phyloP scores from a whole-genome alignment of 2,888 invertebrate genomes.

The Cosmorhoe ocellata region DNA sequence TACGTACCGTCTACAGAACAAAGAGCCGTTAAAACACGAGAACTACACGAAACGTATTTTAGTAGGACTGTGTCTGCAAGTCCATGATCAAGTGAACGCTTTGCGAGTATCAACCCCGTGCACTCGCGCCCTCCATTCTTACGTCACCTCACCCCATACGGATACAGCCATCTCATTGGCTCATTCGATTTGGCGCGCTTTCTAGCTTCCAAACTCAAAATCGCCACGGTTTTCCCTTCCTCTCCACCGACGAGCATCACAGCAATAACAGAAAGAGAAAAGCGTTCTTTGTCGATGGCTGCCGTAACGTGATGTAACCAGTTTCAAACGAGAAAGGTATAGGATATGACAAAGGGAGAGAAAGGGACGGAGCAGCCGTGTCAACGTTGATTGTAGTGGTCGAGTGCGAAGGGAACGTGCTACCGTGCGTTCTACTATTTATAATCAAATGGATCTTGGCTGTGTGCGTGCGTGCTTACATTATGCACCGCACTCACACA shows the following conservation, averaged over 20 bases:
- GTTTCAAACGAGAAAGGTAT: slow-evolving; percentile 55
- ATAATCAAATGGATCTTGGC: slow-evolving; percentile 71
- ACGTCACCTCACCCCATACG: slow-evolving; percentile 81
- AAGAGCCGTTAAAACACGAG: slow-evolving; percentile 70
- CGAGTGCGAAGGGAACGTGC: slow-evolving; percentile 80
- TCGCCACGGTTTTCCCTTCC: slow-evolving; percentile 48
- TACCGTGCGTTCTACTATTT: slow-evolving; percentile 82
- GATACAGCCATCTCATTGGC: slow-evolving; percentile 57
- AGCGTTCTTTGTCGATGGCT: slow-evolving; percentile 48
- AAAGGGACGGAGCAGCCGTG: slow-evolving; percentile 56
- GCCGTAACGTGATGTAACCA: slow-evolving; percentile 73
- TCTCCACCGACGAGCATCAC: slow-evolving; percentile 47
- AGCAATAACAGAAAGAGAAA: slow-evolving; percentile 57
- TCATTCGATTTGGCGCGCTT: slow-evolving; percentile 78
- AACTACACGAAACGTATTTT: slow-evolving; percentile 55
- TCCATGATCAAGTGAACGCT: slow-evolving; percentile 74
- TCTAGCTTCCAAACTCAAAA: slow-evolving; percentile 57
- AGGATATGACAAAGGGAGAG: slow-evolving; percentile 40
- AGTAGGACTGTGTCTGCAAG: slow-evolving; percentile 64
- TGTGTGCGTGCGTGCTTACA: slow-evolving; percentile 72
- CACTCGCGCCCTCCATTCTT: slow-evolving; percentile 60
- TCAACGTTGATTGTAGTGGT: slow-evolving; percentile 74
- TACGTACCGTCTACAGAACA: slow-evolving; percentile 61
- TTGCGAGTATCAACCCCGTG: slow-evolving; percentile 75
- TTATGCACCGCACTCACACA: slow-evolving; percentile 74